These are phyloP conservation scores for Clivina fossor DNA, from an alignment of 2,888 invertebrate genomes.

Conservation along the genomic window DNA sequence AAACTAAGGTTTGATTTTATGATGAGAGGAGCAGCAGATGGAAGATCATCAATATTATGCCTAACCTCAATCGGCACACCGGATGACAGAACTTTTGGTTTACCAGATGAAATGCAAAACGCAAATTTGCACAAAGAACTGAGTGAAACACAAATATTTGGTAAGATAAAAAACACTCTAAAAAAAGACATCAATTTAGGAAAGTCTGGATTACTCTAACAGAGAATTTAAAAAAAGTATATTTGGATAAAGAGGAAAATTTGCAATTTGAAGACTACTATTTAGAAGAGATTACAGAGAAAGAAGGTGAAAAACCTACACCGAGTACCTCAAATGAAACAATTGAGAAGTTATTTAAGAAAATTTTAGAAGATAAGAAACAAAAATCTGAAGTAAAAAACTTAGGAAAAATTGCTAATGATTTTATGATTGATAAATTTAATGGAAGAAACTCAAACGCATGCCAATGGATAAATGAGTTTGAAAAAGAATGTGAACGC, in stretches of 20 bases:
- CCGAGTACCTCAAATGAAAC: conserved; percentile 1
- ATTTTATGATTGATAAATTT: conserved; percentile 39
- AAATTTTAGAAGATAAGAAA: conserved; percentile 26
- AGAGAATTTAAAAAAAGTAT: conserved; percentile 29
- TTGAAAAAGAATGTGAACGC: conserved; percentile 40
- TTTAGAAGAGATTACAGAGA: conserved; percentile 31
- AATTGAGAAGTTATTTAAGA: conserved; percentile 25
- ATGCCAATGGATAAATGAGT: conserved; percentile 38
- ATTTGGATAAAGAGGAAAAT: conserved; percentile 38
- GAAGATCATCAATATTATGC: no score
- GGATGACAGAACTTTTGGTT: background rate
- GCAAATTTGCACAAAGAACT: conserved; percentile 2
- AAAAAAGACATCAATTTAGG: conserved; percentile 36
- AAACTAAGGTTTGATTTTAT: no score
- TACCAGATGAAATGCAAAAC: conserved; percentile 2
- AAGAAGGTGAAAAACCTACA: conserved; percentile 1
- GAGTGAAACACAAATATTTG: conserved; percentile 22
- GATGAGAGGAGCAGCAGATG: no score
- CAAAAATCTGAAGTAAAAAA: conserved; percentile 23
- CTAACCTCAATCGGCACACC: no score
- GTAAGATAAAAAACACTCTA: conserved; percentile 38
- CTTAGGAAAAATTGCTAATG: conserved; percentile 33
- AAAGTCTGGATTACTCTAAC: conserved; percentile 38
- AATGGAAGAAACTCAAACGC: conserved; percentile 38
- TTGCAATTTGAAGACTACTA: conserved; percentile 33